phyloP scores from a whole-genome alignment of 2,113 vertebrate genomes.

The Chaetodon trifascialis region DNA sequence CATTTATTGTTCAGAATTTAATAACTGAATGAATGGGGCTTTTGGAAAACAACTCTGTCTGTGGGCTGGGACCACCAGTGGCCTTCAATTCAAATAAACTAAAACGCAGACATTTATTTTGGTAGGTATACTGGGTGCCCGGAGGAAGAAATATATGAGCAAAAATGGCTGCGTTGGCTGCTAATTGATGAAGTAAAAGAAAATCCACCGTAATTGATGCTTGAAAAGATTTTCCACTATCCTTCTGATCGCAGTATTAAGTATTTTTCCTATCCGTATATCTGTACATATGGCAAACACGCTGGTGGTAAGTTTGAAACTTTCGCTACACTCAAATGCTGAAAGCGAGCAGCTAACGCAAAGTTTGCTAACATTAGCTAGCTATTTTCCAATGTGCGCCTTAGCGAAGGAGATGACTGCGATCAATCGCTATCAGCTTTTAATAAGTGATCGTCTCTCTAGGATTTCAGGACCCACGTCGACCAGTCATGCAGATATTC shows the following conservation, averaged over 20 bases:
- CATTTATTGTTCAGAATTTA: background rate
- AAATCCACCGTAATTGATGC: background rate
- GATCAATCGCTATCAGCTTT: background rate
- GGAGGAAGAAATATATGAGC: slow-evolving; percentile 43
- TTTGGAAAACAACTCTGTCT: fast-evolving
- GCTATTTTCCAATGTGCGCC: background rate
- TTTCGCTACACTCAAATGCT: fast-evolving
- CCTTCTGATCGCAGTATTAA: background rate
- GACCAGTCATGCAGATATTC: slow-evolving; percentile 97
- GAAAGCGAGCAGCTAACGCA: background rate
- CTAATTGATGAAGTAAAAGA: background rate
- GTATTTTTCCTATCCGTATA: fast-evolving
- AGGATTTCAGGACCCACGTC: slow-evolving; percentile 94
- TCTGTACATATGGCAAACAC: slow-evolving; percentile 56
- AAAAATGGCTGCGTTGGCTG: background rate
- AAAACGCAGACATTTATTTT: slow-evolving; percentile 31
- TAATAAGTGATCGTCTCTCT: background rate
- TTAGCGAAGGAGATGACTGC: background rate
- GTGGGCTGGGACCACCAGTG: fast-evolving
- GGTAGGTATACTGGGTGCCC: background rate
- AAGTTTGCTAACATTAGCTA: background rate
- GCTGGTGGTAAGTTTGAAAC: slow-evolving; percentile 68
- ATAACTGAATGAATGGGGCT: fast-evolving
- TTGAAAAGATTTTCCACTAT: fast-evolving
- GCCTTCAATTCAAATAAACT: background rate